These are phyloP conservation scores for Mormyrus hasselquistii DNA, from an alignment of 2,797 vertebrate species.

Conservation along the genomic window DNA sequence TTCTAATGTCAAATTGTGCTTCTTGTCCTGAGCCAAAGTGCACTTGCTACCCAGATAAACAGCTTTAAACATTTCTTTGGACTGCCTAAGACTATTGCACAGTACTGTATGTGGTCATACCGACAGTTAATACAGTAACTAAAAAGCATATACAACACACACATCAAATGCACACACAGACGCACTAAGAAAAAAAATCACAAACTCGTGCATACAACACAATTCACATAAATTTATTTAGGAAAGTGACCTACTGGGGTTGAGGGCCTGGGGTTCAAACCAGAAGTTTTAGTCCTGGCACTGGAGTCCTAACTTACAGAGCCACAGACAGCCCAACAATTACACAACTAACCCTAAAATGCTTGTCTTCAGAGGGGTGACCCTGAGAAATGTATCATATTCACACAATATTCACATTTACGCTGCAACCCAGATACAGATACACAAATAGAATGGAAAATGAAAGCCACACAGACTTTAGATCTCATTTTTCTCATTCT, in stretches of 20 bases:
- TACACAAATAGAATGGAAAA: neutral
- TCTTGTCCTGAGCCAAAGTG: no score
- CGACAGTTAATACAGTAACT: neutral
- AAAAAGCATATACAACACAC: neutral
- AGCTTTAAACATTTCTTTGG: no score
- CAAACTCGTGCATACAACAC: neutral
- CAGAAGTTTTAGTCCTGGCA: neutral
- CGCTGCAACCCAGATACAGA: neutral
- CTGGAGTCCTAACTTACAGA: neutral
- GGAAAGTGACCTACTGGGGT: neutral
- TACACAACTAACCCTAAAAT: neutral
- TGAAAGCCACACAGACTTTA: neutral
- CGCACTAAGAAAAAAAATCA: neutral
- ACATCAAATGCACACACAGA: neutral
- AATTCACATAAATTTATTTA: neutral
- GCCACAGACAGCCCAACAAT: neutral
- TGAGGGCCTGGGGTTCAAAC: neutral
- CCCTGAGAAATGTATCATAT: neutral
- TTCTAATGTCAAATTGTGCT: no score
- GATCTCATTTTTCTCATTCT: neutral
- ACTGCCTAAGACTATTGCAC: no score
- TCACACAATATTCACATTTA: neutral
- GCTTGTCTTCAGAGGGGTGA: neutral
- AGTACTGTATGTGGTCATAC: neutral
- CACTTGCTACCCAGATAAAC: no score